phyloP scores from a whole-genome alignment of 2,888 invertebrate species.

The Euclidia mi region DNA sequence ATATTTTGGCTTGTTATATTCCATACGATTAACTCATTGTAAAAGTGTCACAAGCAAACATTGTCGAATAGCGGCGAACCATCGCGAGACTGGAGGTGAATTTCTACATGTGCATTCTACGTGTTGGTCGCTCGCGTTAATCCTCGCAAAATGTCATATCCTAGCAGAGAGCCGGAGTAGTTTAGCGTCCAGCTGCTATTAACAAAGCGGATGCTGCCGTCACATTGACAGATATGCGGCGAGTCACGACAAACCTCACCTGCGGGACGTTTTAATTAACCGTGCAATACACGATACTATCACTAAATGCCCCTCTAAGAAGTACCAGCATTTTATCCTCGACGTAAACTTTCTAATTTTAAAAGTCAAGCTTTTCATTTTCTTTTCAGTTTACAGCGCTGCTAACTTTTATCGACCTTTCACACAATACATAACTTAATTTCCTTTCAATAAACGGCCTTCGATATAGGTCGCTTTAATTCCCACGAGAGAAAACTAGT shows the following conservation, averaged over 20 bases:
- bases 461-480: slow-evolving; percentile 1
- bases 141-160: slow-evolving; percentile 35
- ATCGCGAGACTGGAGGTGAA: background rate
- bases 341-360: slow-evolving; percentile 1
- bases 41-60: slow-evolving; percentile 3
- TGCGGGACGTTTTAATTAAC: slow-evolving; percentile 63
- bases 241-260: slow-evolving; percentile 45
- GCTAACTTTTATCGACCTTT: slow-evolving; percentile 21
- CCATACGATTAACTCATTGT: background rate
- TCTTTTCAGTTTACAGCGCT: slow-evolving; percentile 17
- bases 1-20: too few species aligned
- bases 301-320: slow-evolving; percentile 9
- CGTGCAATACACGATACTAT: slow-evolving; percentile 34
- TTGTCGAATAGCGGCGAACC: too few species aligned
- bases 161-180: slow-evolving; percentile 27
- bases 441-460: slow-evolving; percentile 12
- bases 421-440: slow-evolving; percentile 12
- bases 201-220: slow-evolving; percentile 47
- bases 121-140: slow-evolving; percentile 22
- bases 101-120: slow-evolving; percentile 21
- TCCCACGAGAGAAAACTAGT: slow-evolving; percentile 12
- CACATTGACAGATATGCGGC: slow-evolving; percentile 57
- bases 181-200: slow-evolving; percentile 34
- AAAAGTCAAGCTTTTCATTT: slow-evolving; percentile 14
- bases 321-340: background rate